Evolutionary conservation across 2,113 vertebrate species (phyloP), one percentile per base, ranked within the genome.

Genomic region (Salvelinus fontinalis): DNA sequence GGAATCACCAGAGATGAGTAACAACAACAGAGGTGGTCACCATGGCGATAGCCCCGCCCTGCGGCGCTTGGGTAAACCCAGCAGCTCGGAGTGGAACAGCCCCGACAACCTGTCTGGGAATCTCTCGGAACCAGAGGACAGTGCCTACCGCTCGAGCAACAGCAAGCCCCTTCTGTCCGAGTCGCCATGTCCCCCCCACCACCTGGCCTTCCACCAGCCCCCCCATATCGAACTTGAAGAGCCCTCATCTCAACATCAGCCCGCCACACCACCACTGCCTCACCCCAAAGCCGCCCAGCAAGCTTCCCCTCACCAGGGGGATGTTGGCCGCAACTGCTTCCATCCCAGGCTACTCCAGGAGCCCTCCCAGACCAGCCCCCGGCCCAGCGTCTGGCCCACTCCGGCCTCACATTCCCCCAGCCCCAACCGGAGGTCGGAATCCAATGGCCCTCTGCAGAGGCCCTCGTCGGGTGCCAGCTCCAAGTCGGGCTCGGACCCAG

Each of bases 71-170:
- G 79, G 85, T 14, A 94, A 93, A 86, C 92, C 92, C 85, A 93
- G 92, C 84, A 93, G 92, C 82, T 93, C 92, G 0, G 94, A 95
- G 74, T 95, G 91, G 90, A 95, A 94, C 92, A 95, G 93, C 86
- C 93, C 94, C 0, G 92, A 94, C 2, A 93, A 94, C 74, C 89
- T 92, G 0, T 91, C 88, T 1, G 86, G 86, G 51, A 73, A 81
- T 20, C 88, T 92, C 9, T 94, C 93, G 0, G 94, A 94, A 83
- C 86, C 89, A 1, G 94, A 94, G 81, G 94, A 94, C 83, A 89
- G 88, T 65, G 79, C 91, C 29, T 92, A 92, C 81, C 89, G 90
- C 75, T 91, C 91, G 71, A 84, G 89, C 87, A 91, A 89, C 83
- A 91, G 87, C 1, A 90, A 92, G 81, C 82, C 88, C 0, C 60